Evolutionary conservation across 2,888 invertebrate species (phyloP).

Genomic region (Caenorhabditis uteleia): DNA sequence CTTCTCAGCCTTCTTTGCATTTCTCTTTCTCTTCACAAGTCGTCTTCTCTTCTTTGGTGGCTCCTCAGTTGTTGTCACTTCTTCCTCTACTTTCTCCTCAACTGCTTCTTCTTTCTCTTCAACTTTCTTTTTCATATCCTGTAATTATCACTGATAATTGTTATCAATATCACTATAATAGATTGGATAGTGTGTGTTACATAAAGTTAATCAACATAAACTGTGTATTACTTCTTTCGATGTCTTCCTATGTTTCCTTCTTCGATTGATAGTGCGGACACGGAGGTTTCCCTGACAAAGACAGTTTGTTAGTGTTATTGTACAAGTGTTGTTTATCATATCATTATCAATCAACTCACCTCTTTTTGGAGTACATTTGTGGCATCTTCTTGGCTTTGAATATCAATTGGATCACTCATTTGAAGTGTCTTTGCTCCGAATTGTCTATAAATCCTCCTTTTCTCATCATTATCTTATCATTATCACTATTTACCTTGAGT

Average conservation of each 20-base stretch:
- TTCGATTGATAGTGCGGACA: slow-evolving; percentile 31
- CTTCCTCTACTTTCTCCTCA: slow-evolving; percentile 18
- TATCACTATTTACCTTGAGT: slow-evolving; percentile 9
- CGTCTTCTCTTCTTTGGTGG: slow-evolving; percentile 6
- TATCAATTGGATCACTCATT: slow-evolving; percentile 33
- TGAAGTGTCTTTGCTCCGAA: slow-evolving; percentile 36
- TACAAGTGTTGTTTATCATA: not conserved
- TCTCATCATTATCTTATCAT: not conserved
- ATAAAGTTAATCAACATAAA: too few relatives aligned
- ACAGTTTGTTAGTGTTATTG: slow-evolving; percentile 2
- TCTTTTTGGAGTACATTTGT: slow-evolving; percentile 29
- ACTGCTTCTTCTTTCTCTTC: slow-evolving; percentile 25
- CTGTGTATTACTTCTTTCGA: slow-evolving; percentile 33
- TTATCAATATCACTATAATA: not conserved
- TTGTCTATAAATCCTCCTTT: slow-evolving; percentile 17
- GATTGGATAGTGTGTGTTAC: too few relatives aligned
- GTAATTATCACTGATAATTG: slow-evolving; percentile 5
- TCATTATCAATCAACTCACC: slow-evolving; percentile 10
- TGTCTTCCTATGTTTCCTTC: slow-evolving; percentile 24
- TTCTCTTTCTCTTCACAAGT: not conserved
- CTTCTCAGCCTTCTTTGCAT: too few relatives aligned
- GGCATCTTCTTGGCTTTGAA: slow-evolving; percentile 29
- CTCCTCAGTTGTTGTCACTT: not conserved
- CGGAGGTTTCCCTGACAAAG: slow-evolving; percentile 26
- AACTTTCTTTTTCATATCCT: slow-evolving; percentile 5